Conservation (phyloP, 2,888 invertebrate species). For the Callimorpha dominula region DNA sequence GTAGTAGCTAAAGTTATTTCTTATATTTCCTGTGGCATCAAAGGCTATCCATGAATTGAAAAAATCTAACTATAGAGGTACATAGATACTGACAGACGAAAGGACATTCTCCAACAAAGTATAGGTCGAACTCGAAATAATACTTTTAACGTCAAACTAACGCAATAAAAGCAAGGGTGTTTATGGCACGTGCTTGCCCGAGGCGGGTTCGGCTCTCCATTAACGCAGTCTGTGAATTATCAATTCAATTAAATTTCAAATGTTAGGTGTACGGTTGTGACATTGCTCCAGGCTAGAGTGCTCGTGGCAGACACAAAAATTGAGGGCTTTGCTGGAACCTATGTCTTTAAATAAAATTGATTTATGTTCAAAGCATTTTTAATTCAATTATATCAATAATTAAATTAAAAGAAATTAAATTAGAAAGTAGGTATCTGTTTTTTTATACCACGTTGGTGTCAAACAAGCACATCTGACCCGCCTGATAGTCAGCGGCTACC, state of each 20-base stretch:
- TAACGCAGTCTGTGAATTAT: constrained; percentile 51
- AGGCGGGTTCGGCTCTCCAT: constrained; percentile 36
- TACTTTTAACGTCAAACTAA: constrained; percentile 59
- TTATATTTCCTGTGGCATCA: not conserved
- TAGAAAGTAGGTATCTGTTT: too few relatives aligned
- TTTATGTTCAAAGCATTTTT: not conserved
- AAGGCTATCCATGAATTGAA: not conserved
- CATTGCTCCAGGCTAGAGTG: constrained; percentile 47
- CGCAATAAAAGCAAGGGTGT: constrained; percentile 50
- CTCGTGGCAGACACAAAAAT: constrained; percentile 36
- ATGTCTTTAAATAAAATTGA: not conserved
- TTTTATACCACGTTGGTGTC: too few relatives aligned
- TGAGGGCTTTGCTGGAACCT: constrained; percentile 25
- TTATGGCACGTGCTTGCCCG: constrained; percentile 62
- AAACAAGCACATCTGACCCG: too few relatives aligned
- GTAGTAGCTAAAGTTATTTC: not conserved
- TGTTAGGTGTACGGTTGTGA: constrained; percentile 48
- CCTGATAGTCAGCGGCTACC: too few relatives aligned
- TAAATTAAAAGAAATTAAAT: too few relatives aligned
- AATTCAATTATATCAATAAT: too few relatives aligned
- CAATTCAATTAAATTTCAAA: constrained; percentile 58
- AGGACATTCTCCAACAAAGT: constrained; percentile 4
- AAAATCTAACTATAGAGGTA: not conserved
- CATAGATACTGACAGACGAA: not conserved
- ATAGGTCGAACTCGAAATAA: constrained; percentile 24